Conservation (phyloP, 2,113 vertebrate genomes). For the Mionectes macconnelli region DNA sequence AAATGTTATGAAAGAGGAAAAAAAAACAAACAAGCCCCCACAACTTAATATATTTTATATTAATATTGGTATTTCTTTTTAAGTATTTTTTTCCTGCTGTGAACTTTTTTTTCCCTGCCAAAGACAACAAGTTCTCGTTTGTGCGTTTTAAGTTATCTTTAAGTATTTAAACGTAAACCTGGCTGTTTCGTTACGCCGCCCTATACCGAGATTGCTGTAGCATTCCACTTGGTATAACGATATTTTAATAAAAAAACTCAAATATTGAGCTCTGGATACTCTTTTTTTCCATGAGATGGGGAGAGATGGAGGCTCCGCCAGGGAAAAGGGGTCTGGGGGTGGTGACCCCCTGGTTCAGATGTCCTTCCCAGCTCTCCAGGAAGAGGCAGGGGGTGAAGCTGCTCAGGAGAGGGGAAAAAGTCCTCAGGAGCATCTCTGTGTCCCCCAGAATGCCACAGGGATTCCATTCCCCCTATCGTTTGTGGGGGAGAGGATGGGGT, state of each 20-base stretch:
- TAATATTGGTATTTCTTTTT: conserved; percentile 82
- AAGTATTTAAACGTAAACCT: conserved; percentile 82
- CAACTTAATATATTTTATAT: conserved; percentile 85
- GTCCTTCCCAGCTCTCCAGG: background rate
- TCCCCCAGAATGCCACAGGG: background rate
- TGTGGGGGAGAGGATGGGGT: background rate
- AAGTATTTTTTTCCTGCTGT: conserved; percentile 82
- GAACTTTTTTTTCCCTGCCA: conserved; percentile 81
- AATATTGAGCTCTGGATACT: background rate
- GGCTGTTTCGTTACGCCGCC: conserved; percentile 75
- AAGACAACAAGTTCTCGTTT: conserved; percentile 77
- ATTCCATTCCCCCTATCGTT: background rate
- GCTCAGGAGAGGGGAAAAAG: background rate
- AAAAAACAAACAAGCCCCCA: background rate
- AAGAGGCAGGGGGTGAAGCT: background rate
- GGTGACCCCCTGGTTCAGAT: background rate
- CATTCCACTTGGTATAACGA: conserved; percentile 80
- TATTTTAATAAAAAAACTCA: conserved; percentile 79
- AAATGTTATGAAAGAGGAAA: conserved; percentile 65
- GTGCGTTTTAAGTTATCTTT: conserved; percentile 83
- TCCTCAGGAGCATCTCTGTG: background rate
- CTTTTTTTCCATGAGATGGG: background rate
- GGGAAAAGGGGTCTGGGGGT: background rate
- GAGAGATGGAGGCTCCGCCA: rapidly evolving
- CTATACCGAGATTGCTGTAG: conserved; percentile 78